Evolutionary conservation across 2,888 invertebrate species (phyloP), one percentile per base, ranked within the genome.

Genomic region (Lasioglossum lativentre): DNA sequence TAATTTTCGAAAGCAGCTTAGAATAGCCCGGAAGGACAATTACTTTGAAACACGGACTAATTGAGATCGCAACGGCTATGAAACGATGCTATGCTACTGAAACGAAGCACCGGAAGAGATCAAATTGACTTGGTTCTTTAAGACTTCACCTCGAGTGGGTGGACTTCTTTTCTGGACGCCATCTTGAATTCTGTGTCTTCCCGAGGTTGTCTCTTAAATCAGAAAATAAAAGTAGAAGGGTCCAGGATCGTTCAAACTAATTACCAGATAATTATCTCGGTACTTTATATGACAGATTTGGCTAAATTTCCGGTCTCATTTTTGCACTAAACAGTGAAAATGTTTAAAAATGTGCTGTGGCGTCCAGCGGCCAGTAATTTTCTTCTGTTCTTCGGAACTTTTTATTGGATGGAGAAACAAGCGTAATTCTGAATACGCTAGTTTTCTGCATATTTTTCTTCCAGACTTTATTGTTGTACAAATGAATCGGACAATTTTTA

Each of bases 1-100:
- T 75, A 85, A 85, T 83, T 83, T 75, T 40, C 80, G 68, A 56
- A 77, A 40, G 68, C 68, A 45, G 82, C 78, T 85, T 73, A 80
- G 74, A 45, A 77, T 34, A 34, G 47, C 52, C 47, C 70, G 47
- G 34, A 45, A 73, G 78, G 77, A 66, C 63, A 63, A 79, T 86
- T 79, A 82, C 70, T 66, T 45, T 74, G 74, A 72, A 74, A 59
- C 63, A 34, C 16, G 34, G 47, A 42, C 40, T 70, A 78, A 83
- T 80, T 73, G 73, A 80, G 80, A 79, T 70, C 75, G 27, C 45
- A 47, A 4, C 16, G n/a, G 45, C 40, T 10, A 10, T 10, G 40
- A 40, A n/a, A n/a, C n/a, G n/a, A n/a, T n/a, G 19, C n/a, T 8
- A 38, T 30, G 59, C 34, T 63, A 38, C 10, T 23, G 63, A 45